Evolutionary conservation across 2,113 vertebrate genomes (phyloP), one percentile per base, ranked within the genome.

Genomic region (Leiothrix lutea): DNA sequence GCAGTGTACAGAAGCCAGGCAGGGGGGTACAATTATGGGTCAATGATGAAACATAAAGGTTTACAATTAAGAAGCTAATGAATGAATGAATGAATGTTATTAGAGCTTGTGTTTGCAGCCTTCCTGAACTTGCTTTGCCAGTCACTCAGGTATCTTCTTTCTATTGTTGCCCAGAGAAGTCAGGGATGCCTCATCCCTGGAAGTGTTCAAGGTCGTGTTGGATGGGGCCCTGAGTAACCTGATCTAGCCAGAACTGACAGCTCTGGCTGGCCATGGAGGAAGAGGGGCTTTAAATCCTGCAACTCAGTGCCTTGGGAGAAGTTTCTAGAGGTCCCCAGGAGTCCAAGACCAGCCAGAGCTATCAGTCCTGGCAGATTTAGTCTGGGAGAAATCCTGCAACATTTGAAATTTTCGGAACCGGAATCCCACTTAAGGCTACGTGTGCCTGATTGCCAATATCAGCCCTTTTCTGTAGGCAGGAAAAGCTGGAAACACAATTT

Each of bases 381-480:
- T 64, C 4, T 28, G 28, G 7, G 28, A 73, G 48, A 26, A 38
- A 73, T 54, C 18, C n/a, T 0, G 0, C 4, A 6, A 38, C 6
- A 3, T 36, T 53, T 8, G 18, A 38, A 38, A n/a, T 28, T 47
- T 84, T 54, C 0, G 1, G 48, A 38, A 15, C 20, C 3, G 0
- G 26, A 33, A 33, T 64, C 28, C 40, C 18, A 38, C 22, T 33
- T 33, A 11, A 7, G 33, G 18, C 33, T 5, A 11, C 0, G 1
- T 1, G 8, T 0, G 0, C 11, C 50, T 74, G n/a, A 56, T 4
- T 4, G 15, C 19, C 2, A 29, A 12, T 38, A 38, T 48, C 23
- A n/a, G 29, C 28, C 5, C 40, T n/a, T 73, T 56, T 40, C 58
- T 0, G 0, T 3, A 56, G n/a, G 23, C 25, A 18, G 14, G n/a